Evolutionary conservation across 2,797 vertebrate species (phyloP), one percentile per base, ranked within the genome.

Genomic region (Anableps anableps): DNA sequence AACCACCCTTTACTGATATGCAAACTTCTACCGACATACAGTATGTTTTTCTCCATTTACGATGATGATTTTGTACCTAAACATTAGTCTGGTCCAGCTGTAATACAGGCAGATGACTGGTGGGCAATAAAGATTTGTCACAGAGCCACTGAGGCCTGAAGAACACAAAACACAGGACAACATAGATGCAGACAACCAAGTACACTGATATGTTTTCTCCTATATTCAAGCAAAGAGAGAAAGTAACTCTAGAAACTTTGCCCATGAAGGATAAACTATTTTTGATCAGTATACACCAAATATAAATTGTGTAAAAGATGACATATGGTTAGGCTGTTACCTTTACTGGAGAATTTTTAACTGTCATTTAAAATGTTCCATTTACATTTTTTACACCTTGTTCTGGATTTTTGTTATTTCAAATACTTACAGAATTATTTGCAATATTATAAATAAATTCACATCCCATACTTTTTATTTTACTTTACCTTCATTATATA

Each of bases 51-150:
- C 83, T 88, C 86, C 85, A 93, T 93, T 93, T 92, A 94, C 94
- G 94, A 87, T 91, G 86, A 86, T 93, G 80, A 89, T 94, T 95
- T 94, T 90, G 86, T 87, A 91, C 89, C 90, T 93, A 92, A 94
- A 91, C 91, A 95, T 94, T 95, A 95, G 89, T 91, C 89, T 80
- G 87, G 89, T 84, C 92, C 92, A 91, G 91, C 92, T 94, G 92
- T 93, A 92, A 84, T 85, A 88, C 87, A 91, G 93, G 93, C 94
- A 95, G 93, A 94, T 94, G 94, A 82, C 92, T 92, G 86, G 90
- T 83, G 81, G 87, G 90, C 85, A 85, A 91, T 92, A 87, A 94
- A 88, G 87, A 94, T 95, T 90, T 88, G 93, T 95, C 94, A 94
- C 88, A 78, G 83, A 93, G 73, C 84, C 88, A 91, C 60, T 84